Conservation (phyloP, 1,140 invertebrate species). For the Cephus cinctus region DNA sequence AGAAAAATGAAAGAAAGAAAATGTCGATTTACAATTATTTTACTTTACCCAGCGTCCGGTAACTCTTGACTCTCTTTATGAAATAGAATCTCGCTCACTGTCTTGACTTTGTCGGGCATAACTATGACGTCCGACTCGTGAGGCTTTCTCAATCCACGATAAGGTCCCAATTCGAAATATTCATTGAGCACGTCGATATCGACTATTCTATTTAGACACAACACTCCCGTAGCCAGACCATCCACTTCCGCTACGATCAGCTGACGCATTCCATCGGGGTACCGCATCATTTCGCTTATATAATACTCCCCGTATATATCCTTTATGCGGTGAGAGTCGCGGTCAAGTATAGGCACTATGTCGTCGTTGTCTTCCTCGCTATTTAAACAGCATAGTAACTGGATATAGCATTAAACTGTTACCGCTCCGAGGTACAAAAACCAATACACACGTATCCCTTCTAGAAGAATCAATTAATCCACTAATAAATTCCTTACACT, state of each 20-base stretch:
- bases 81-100: background rate
- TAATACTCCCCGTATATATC: conserved; percentile 70
- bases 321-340: conserved; percentile 55
- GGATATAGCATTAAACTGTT: background rate
- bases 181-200: conserved; percentile 65
- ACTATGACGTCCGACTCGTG: conserved; percentile 13
- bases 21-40: too few species aligned
- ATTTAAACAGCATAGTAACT: conserved; percentile 8
- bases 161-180: conserved; percentile 67
- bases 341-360: conserved; percentile 65
- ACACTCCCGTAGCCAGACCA: conserved; percentile 59
- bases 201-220: conserved; percentile 64
- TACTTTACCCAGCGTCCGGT: too few species aligned
- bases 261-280: conserved; percentile 33
- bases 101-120: background rate
- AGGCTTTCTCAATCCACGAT: conserved; percentile 60
- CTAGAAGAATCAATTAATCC: too few species aligned
- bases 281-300: conserved; percentile 65
- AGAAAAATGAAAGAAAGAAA: too few species aligned
- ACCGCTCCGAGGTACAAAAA: background rate
- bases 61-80: too few species aligned
- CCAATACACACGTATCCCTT: too few species aligned
- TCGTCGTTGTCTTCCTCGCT: conserved; percentile 76
- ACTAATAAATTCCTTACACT: conserved; percentile 53
- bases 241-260: conserved; percentile 55